Base-by-base conservation (phyloP, 2,113 vertebrate species). In the Rallus limicola region DNA sequence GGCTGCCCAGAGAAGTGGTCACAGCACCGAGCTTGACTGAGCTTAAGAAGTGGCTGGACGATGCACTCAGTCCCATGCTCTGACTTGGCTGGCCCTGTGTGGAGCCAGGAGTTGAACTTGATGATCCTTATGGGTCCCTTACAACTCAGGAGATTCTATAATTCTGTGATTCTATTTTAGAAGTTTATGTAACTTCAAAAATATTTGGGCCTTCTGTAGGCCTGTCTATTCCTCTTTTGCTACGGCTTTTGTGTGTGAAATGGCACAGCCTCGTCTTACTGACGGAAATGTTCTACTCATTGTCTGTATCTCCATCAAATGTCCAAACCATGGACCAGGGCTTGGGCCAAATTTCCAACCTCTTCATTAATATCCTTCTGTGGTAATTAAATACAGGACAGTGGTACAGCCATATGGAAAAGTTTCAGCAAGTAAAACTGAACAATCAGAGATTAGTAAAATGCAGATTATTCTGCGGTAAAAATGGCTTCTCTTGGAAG, bases 351-450 rank as follows among this genome's bases (percentile, higher is more conserved):
- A 48, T 76, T 86, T 84, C 62, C 88, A 94, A 56, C 33, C 58
- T 91, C 65, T 92, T 95, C 95, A 91, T 96, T 97, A 97, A 96
- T 93, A 86, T n/a, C 62, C 84, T 70, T 91, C 36, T 83, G 69
- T 74, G 78, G 29, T 96, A 97, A 97, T 97, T 97, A 97, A 88
- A 93, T 75, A 72, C 93, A 96, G 94, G 93, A 94, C 94, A 96
- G 92, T 91, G 53, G 56, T 74, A 88, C 95, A 87, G 29, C 55
- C 92, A 91, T 85, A 87, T 91, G 95, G 95, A 92, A 91, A 95
- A 96, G 87, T 91, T 97, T 96, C 76, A 92, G 78, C 89, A 95
- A 86, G 67, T 94, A 92, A 82, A 87, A 72, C 28, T 81, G 92
- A 88, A 95, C 62, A 79, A 88, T 95, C 78, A 70, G 88, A 93